Percentiles rank a stretch among this genome's conserved stretches.
Conservation (phyloP, 1,140 invertebrate genomes). For the Amyelois transitella region DNA sequence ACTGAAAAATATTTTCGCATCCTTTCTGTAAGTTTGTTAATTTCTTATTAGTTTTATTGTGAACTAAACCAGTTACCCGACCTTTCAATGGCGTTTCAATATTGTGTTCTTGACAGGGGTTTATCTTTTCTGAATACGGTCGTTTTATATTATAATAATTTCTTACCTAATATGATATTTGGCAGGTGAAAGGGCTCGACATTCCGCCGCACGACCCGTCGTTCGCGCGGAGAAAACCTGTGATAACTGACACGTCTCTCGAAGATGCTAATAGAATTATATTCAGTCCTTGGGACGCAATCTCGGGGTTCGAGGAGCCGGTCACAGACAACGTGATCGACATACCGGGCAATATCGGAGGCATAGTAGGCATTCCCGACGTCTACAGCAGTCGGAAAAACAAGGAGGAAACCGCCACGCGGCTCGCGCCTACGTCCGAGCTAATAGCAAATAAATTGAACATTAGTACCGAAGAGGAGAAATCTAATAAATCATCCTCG, state of each 20-base stretch:
- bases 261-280: constrained; percentile 71
- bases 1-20: too few relatives aligned
- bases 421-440: constrained; percentile 32
- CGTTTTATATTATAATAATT: neutral
- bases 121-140: neutral
- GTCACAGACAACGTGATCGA: constrained; percentile 61
- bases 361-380: constrained; percentile 21
- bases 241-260: constrained; percentile 55
- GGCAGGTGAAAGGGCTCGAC: constrained; percentile 60
- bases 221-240: constrained; percentile 39
- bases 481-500: constrained; percentile 65
- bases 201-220: constrained; percentile 47
- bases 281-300: constrained; percentile 68
- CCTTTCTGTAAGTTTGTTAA: too few relatives aligned
- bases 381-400: constrained; percentile 41
- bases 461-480: constrained; percentile 59
- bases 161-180: constrained; percentile 2
- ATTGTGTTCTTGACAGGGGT: neutral
- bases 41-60: too few relatives aligned
- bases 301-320: constrained; percentile 57
- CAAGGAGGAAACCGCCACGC: constrained; percentile 41
- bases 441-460: constrained; percentile 58
- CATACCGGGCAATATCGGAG: constrained; percentile 54
- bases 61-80: neutral
- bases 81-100: neutral